Evolutionary conservation across 2,888 invertebrate species (phyloP).

Genomic region (Opisthograptis luteolata): DNA sequence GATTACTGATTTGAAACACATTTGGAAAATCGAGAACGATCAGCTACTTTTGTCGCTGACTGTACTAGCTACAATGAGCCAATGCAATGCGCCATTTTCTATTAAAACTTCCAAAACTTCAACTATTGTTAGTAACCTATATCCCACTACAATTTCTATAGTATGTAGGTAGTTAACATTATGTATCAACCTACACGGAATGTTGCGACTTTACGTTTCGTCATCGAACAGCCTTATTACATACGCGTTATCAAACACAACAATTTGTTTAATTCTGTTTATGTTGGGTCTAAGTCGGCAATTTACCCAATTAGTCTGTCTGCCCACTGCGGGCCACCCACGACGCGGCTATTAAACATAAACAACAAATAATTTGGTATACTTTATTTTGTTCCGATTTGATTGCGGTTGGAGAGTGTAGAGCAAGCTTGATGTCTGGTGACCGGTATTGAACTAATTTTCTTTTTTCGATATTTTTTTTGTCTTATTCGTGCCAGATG

Average conservation of each 20-base stretch:
- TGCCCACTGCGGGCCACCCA: conserved; percentile 71
- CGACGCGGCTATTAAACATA: conserved; percentile 75
- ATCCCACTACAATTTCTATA: no score
- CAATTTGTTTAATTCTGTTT: conserved; percentile 79
- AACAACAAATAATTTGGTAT: conserved; percentile 82
- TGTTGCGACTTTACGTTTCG: neutral
- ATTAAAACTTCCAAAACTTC: no score
- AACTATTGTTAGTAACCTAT: no score
- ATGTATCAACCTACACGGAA: no score
- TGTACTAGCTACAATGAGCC: no score
- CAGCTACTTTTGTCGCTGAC: no score
- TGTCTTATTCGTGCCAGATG: no score
- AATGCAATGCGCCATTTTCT: no score
- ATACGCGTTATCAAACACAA: conserved; percentile 59
- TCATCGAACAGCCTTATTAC: conserved; percentile 42
- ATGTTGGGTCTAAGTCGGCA: conserved; percentile 79
- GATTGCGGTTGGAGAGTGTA: conserved; percentile 55
- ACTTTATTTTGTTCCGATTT: conserved; percentile 62
- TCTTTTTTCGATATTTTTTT: neutral
- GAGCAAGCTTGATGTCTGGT: neutral
- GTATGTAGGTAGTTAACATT: no score
- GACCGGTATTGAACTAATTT: neutral
- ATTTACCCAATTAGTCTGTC: conserved; percentile 80
- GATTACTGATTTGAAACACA: no score
- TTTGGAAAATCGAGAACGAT: no score